Evolutionary conservation across 2,113 vertebrate genomes (phyloP).

Genomic region (Melanerpes aurifrons): DNA sequence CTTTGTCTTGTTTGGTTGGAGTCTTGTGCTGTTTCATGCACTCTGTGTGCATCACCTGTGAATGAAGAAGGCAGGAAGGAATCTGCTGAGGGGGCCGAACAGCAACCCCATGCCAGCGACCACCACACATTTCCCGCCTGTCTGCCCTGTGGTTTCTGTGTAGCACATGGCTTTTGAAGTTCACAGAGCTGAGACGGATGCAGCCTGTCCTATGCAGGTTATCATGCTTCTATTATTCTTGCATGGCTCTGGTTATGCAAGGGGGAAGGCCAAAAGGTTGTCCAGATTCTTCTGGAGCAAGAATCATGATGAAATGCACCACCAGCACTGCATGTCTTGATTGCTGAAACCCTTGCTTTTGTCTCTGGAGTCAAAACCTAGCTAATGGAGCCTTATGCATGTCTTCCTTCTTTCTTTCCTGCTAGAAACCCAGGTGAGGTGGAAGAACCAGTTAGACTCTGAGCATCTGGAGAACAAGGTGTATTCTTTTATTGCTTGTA

Average conservation of each 20-base stretch:
- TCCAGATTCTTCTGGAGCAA: not conserved
- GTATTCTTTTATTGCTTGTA: not conserved
- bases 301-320: not conserved
- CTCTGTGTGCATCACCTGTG: not conserved
- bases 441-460: not conserved
- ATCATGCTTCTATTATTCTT: not conserved
- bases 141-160: not conserved
- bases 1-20: not conserved
- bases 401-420: not conserved
- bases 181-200: not conserved
- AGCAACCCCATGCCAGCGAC: not conserved
- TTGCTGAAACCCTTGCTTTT: not conserved
- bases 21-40: not conserved
- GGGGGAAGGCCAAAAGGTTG: not conserved
- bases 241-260: not conserved
- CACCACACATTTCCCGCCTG: not conserved
- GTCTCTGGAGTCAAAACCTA: not conserved
- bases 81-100: not conserved
- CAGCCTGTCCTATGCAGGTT: not conserved
- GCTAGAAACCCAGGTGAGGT: not conserved
- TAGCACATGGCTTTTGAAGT: not conserved
- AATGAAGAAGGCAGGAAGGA: not conserved
- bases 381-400: not conserved
- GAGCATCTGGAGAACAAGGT: not conserved
- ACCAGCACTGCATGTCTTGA: not conserved